phyloP scores from a whole-genome alignment of 2,113 vertebrate species.

The Apus apus region DNA sequence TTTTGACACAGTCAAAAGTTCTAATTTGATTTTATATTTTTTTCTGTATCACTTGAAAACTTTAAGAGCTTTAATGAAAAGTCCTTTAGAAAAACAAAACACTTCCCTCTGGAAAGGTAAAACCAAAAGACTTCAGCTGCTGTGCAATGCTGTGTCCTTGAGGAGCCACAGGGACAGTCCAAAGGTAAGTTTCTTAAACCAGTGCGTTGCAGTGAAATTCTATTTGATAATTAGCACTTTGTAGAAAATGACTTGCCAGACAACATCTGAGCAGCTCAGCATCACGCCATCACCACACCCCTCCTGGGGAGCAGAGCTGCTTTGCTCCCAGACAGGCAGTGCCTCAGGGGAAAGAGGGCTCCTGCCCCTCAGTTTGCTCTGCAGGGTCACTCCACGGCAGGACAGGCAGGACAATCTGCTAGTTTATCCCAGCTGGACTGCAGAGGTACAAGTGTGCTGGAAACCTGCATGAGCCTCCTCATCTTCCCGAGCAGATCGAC shows the following conservation, averaged over 20 bases:
- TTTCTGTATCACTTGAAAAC: background rate
- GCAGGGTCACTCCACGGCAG: background rate
- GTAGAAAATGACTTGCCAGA: background rate
- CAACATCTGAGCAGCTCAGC: background rate
- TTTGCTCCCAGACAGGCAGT: background rate
- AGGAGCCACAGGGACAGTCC: background rate
- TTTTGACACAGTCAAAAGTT: background rate
- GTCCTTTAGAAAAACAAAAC: background rate
- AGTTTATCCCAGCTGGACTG: background rate
- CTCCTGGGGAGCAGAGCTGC: background rate
- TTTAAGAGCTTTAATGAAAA: background rate
- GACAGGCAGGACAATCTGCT: background rate
- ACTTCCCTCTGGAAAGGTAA: background rate
- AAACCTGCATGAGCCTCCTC: background rate
- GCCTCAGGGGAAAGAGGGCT: background rate
- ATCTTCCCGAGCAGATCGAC: background rate
- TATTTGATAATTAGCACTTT: background rate
- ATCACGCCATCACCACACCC: background rate
- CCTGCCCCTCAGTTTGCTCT: accelerated
- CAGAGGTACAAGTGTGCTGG: background rate
- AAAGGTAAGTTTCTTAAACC: background rate
- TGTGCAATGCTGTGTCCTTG: background rate
- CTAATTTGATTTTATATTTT: background rate
- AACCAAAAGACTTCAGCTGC: accelerated
- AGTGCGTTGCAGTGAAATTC: background rate